Evolutionary conservation across 2,888 invertebrate species (phyloP).

Genomic region (Spodoptera littoralis): DNA sequence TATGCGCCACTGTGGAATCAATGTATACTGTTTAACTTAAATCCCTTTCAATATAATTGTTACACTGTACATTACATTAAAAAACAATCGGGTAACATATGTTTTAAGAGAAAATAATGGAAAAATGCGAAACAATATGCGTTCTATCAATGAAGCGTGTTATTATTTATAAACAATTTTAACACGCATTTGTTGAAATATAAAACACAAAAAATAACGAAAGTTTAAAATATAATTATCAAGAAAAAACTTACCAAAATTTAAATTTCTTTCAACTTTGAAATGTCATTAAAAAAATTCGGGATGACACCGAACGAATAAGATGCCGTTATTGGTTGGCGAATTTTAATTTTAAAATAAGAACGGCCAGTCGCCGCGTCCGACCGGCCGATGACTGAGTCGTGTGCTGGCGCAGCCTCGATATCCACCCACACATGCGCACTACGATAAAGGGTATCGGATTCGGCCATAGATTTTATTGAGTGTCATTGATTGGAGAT

Average conservation of each 20-base stretch:
- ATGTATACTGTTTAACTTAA: constrained; percentile 1
- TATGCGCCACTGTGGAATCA: too few species aligned
- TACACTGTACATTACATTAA: constrained; percentile 8
- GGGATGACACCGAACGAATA: constrained; percentile 17
- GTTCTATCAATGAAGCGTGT: constrained; percentile 19
- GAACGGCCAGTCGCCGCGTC: constrained; percentile 72
- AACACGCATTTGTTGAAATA: constrained; percentile 3
- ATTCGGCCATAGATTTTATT: constrained; percentile 68
- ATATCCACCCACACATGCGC: constrained; percentile 64
- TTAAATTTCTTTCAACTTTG: constrained; percentile 19
- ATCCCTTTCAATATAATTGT: constrained; percentile 5
- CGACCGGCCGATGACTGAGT: constrained; percentile 80
- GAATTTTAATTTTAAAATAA: constrained; percentile 56
- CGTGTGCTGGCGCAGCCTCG: constrained; percentile 67
- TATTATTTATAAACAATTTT: constrained; percentile 7
- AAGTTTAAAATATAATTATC: neutral
- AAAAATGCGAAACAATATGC: constrained; percentile 22
- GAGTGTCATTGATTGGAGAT: constrained; percentile 64
- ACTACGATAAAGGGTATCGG: constrained; percentile 64
- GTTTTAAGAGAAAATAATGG: constrained; percentile 10
- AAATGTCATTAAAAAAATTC: constrained; percentile 25
- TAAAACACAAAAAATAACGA: constrained; percentile 1
- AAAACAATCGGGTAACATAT: neutral
- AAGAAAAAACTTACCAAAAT: constrained; percentile 41
- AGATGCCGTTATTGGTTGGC: constrained; percentile 33